Base-by-base conservation (phyloP, 1,140 invertebrate species). In the Drosophila tani region DNA sequence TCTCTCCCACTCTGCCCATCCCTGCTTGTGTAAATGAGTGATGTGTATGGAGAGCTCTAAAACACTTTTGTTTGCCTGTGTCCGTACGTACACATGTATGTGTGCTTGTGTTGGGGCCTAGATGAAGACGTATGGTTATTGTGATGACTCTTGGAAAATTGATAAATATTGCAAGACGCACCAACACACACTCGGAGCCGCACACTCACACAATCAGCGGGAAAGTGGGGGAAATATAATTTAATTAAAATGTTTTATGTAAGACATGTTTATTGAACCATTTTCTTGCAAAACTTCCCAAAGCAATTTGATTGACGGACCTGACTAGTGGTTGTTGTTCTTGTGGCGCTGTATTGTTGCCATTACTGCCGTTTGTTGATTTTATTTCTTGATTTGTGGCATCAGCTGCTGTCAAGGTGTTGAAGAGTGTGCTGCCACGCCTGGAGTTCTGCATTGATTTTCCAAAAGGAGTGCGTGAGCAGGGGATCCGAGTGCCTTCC, bases 211-310 rank as follows among this genome's bases (percentile, higher is more conserved):
- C 24, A 49, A 11, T 5, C 15, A 27, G 7, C 15, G 35, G 17
- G 41, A 7, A n/a, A 32, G 38, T 17, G 38, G 66, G 53, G 59
- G 50, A 88, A 90, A 82, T 88, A 90, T 88, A 88, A 88, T 88
- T 88, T 88, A 88, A 88, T 88, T 88, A 88, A 88, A 88, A 85
- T 88, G 85, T 88, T 88, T 84, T 85, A 81, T 90, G 84, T 88
- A 85, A 88, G 84, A 88, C 84, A 90, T 90, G 85, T 90, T 88
- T 88, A 88, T 90, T 90, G 85, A 88, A 85, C 63, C 84, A 90
- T 90, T 88, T 85, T 90, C 81, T 71, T 53, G 58, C 46, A 73
- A 73, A 74, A 85, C 78, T 85, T 85, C 60, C 79, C 74, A 27
- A 69, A 63, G 66, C 79, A 69, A 83, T 90, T 88, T 90, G 84